Evolutionary conservation across 1,140 invertebrate species (phyloP), one percentile per base, ranked within the genome.

Genomic region (Cydia splendana): DNA sequence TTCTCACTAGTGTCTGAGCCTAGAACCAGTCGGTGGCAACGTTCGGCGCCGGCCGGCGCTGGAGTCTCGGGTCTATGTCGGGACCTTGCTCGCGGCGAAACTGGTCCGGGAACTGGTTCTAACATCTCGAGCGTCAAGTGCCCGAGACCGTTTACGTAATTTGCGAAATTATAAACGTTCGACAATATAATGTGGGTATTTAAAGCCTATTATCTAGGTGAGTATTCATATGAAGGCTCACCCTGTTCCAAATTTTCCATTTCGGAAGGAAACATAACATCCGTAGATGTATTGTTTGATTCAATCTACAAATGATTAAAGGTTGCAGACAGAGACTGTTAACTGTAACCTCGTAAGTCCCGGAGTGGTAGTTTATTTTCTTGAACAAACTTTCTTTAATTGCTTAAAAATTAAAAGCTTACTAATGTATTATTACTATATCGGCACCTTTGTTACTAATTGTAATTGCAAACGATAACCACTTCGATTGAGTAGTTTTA

Each of bases 11-110:
- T 62, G 57, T 62, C 57, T 62, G 9, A 62, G 53, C 6, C 53
- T 57, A 57, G 57, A 82, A 80, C 79, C 76, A 75, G 78, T 78
- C 77, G 77, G 65, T 18, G 67, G 67, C 67, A 71, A 71, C 76
- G 80, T 73, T 82, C 82, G 75, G 74, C 75, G 77, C 45, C 79
- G 45, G 77, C 45, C 79, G 45, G 69, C 79, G 80, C 78, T 84
- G 81, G 82, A 73, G 45, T 75, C 78, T 51, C 81, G 80, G 80
- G 85, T 88, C 87, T 86, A 84, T 82, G 82, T 80, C 84, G 84
- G 82, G 89, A 89, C 89, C 89, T 91, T 91, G 89, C 85, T 84
- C 78, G 73, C 74, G 81, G 83, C 82, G 79, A 79, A 90, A 90
- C 88, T 82, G 87, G 88, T 89, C 85, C 76, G 74, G 65, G n/a